phyloP scores from a whole-genome alignment of 2,888 invertebrate species.

The Euspilapteryx auroguttella region DNA sequence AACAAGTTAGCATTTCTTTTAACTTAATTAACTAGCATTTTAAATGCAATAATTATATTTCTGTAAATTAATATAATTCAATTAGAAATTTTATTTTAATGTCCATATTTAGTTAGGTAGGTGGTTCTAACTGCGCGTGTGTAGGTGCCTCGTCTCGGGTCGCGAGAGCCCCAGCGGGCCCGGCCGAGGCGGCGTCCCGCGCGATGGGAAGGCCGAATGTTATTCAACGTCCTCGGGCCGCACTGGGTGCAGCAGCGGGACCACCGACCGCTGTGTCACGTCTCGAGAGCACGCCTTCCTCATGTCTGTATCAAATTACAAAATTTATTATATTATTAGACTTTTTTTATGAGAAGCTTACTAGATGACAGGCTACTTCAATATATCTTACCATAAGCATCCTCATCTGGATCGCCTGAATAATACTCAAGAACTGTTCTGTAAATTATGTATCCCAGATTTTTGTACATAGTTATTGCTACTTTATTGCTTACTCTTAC shows the following conservation, averaged over 20 bases:
- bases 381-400: constrained; percentile 84
- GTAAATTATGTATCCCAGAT: constrained; percentile 95
- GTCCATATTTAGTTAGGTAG: no score
- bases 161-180: no score
- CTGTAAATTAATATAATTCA: background rate
- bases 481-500: constrained; percentile 97
- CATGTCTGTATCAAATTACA: constrained; percentile 79
- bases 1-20: no score
- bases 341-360: no score
- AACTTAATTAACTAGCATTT: background rate
- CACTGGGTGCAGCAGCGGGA: constrained; percentile 93
- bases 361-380: no score
- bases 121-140: no score
- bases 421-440: constrained; percentile 97
- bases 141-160: no score
- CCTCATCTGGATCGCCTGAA: constrained; percentile 96
- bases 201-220: no score
- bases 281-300: constrained; percentile 95
- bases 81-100: background rate
- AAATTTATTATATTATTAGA: constrained; percentile 1
- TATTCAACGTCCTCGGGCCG: constrained; percentile 92
- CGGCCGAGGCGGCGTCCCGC: no score
- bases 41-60: background rate
- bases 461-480: constrained; percentile 96
- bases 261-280: constrained; percentile 85